Base-by-base conservation (phyloP, 2,113 vertebrate genomes). In the Melospiza georgiana region DNA sequence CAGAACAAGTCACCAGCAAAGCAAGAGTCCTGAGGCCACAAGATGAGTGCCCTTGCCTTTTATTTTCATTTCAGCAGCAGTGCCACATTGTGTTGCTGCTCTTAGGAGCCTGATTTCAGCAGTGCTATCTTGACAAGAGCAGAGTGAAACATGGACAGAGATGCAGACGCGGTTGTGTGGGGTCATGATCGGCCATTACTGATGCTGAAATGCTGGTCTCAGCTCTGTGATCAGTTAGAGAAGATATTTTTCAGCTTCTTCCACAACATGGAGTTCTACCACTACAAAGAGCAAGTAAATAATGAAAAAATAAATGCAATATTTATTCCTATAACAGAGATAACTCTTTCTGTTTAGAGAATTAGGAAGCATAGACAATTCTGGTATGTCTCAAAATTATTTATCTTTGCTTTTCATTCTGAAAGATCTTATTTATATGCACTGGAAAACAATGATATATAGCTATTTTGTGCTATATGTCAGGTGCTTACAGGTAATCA, bases 161-260 rank as follows among this genome's bases (percentile, higher is more conserved):
- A 58, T 3, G 2, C 31, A 62, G 25, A 81, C 1, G 1, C 15
- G 10, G 6, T n/a, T 63, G 43, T 43, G 25, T 7, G 4, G 5
- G 4, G 8, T 52, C 55, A 33, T 44, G 8, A 44, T 74, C 10
- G 65, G 55, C 21, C 6, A 14, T n/a, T 62, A 35, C 3, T 41
- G 19, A 6, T 17, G 21, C 46, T 44, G 52, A 35, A 74, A n/a
- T 15, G 11, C 10, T 49, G 51, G 31, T 41, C 37, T 72, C 39
- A 55, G 21, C 5, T 12, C 20, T 37, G 9, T 1, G 3, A 43
- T 23, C 7, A n/a, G 21, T 82, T 62, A 69, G 23, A 77, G 18
- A 65, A 73, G 5, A 12, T 44, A 37, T 33, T 85, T 88, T 85
- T 88, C 13, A 41, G 37, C 52, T 79, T 2, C 3, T 79, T 74